Percentiles rank a stretch among this genome's conserved stretches.
Evolutionary conservation across 1,140 invertebrate species (phyloP).

Genomic region (Calephelis virginiensis): DNA sequence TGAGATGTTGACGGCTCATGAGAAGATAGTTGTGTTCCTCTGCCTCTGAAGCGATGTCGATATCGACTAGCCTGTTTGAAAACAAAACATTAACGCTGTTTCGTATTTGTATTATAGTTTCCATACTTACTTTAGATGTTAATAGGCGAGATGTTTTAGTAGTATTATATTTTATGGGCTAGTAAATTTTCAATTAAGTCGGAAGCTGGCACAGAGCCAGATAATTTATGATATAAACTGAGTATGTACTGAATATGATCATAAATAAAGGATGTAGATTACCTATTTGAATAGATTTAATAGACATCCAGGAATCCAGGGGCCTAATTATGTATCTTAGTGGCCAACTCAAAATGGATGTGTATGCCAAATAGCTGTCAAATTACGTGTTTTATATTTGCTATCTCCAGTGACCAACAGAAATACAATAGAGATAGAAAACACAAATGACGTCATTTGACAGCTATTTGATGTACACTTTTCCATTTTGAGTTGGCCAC

Average conservation of each 20-base stretch:
- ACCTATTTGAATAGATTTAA: background rate
- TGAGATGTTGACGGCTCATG: slow-evolving; percentile 43
- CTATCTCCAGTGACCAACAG: too few relatives aligned
- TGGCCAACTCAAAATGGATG: too few relatives aligned
- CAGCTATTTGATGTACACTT: too few relatives aligned
- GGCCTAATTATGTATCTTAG: too few relatives aligned
- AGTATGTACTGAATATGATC: background rate
- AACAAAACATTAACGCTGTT: slow-evolving; percentile 26
- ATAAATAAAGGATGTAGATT: background rate
- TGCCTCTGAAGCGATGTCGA: slow-evolving; percentile 62
- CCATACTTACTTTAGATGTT: background rate
- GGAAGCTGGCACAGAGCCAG: background rate
- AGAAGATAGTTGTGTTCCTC: slow-evolving; percentile 52
- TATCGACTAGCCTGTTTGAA: slow-evolving; percentile 73
- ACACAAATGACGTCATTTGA: too few relatives aligned
- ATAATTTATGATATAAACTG: background rate
- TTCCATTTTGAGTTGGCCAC: too few relatives aligned
- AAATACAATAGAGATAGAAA: too few relatives aligned
- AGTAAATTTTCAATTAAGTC: slow-evolving; percentile 14
- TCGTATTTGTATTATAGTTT: background rate
- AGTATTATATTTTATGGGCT: slow-evolving; percentile 1
- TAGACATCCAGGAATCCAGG: background rate
- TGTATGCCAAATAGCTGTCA: too few relatives aligned
- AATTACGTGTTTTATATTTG: too few relatives aligned
- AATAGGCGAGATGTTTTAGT: background rate